phyloP scores from a whole-genome alignment of 1,140 invertebrate genomes.

The Palaemon carinicauda region DNA sequence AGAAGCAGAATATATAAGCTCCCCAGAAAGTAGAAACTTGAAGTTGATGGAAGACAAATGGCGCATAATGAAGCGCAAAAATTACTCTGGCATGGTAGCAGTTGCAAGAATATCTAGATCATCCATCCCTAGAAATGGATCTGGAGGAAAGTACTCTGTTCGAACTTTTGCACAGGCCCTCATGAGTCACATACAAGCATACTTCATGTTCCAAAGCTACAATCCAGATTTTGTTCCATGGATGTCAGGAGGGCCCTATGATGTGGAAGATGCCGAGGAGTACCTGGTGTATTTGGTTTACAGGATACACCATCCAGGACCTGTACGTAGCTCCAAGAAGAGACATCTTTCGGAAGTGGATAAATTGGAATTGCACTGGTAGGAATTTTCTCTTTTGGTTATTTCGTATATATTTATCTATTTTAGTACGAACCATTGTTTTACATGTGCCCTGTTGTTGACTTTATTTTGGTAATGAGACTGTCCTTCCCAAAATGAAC shows the following conservation, averaged over 20 bases:
- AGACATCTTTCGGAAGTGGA: background rate
- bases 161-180: conserved; percentile 5
- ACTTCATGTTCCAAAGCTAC: conserved; percentile 41
- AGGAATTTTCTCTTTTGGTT: background rate
- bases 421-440: no score
- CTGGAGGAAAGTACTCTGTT: conserved; percentile 26
- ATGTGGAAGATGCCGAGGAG: conserved; percentile 3
- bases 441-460: background rate
- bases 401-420: background rate
- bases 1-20: background rate
- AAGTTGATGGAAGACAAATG: conserved; percentile 28
- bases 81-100: conserved; percentile 37
- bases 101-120: conserved; percentile 22
- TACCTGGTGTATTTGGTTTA: conserved; percentile 29
- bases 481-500: no score
- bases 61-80: conserved; percentile 22
- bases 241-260: background rate
- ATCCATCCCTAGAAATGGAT: conserved; percentile 41
- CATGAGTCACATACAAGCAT: conserved; percentile 39
- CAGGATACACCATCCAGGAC: background rate
- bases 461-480: no score
- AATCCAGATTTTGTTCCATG: conserved; percentile 14
- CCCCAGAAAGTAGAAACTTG: conserved; percentile 20
- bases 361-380: conserved; percentile 15
- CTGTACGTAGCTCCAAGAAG: background rate